A percentile compares a stretch with the other conserved stretches of the same genome.
These are phyloP conservation scores for Pseudorhiza aurosa DNA, from an alignment of 30 jellyfish, hydroid and myxozoan species.

Conservation along the genomic window DNA sequence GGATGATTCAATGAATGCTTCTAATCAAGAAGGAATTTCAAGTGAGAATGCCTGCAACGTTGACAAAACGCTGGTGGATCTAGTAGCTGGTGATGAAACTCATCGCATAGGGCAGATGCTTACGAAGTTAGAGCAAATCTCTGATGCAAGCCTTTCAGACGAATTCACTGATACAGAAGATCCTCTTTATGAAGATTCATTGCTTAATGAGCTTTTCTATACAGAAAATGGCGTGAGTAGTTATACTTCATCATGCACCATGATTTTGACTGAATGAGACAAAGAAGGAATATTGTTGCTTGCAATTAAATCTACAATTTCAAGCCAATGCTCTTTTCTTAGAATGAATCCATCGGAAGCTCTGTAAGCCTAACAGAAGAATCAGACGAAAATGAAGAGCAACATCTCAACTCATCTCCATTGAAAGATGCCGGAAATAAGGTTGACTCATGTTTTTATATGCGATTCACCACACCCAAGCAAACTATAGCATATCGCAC, in stretches of 20 bases:
- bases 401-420: not conserved
- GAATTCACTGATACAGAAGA: slow-evolving; percentile 72
- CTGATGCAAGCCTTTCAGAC: slow-evolving; percentile 39
- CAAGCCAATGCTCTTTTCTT: no score
- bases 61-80: slow-evolving; percentile 68
- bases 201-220: slow-evolving; percentile 74
- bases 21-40: not conserved
- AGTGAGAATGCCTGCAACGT: not conserved
- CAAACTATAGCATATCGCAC: no score
- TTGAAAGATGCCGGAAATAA: slow-evolving; percentile 37
- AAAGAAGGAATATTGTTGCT: not conserved
- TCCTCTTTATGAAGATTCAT: slow-evolving; percentile 77
- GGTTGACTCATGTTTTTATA: slow-evolving; percentile 8
- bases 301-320: no score
- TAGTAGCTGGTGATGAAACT: slow-evolving; percentile 58
- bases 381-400: not conserved
- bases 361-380: slow-evolving; percentile 64
- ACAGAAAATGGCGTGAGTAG: slow-evolving; percentile 39
- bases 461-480: no score
- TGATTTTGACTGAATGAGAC: not conserved
- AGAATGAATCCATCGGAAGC: slow-evolving; percentile 53
- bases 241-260: not conserved
- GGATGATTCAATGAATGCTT: slow-evolving; percentile 1
- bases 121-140: slow-evolving; percentile 32
- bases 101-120: slow-evolving; percentile 17